Evolutionary conservation across 2,113 vertebrate genomes (phyloP), one percentile per base, ranked within the genome.

Genomic region (Fulmarus glacialis): DNA sequence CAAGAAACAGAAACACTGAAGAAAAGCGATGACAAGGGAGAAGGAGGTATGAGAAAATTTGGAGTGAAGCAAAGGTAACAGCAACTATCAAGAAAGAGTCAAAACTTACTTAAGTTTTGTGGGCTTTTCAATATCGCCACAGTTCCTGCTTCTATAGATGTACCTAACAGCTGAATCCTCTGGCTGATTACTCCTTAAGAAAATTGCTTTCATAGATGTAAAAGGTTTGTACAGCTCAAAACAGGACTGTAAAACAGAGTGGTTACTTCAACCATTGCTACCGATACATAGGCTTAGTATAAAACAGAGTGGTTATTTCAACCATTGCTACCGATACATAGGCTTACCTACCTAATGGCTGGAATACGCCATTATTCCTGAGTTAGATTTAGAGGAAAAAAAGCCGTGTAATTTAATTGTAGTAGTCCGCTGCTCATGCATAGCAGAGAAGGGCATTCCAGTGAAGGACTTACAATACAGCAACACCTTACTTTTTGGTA

Each of bases 401-500:
- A 8, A 8, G 2, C 8, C 34, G 19, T 40, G 82, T 29, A 74
- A 60, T 32, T 15, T 64, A 74, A 34, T 18, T 2, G 0, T 7
- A 67, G 36, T 48, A 8, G 43, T 78, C 82, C 21, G 47, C 13
- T 43, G n/a, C 18, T 30, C 0, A 0, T 20, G 21, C 23, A 43
- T 2, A 60, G 36, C 34, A 62, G 22, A 62, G 36, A 68, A 55
- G 13, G 22, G 14, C 9, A 27, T 21, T 36, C 29, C 48, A 58
- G 0, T 36, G 53, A 68, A 85, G 38, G 15, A 63, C 38, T 0
- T 67, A 14, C 78, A 84, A 66, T 21, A 85, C 6, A 24, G 5
- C 30, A 72, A 3, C 16, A 72, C 4, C 18, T 60, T 29, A 52
- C 2, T 14, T 70, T 67, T 63, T 52, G 8, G 12, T 56, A 75